Evolutionary conservation across 2,797 vertebrate species (phyloP), one percentile per base, ranked within the genome.

Genomic region (Acanthopagrus latus): DNA sequence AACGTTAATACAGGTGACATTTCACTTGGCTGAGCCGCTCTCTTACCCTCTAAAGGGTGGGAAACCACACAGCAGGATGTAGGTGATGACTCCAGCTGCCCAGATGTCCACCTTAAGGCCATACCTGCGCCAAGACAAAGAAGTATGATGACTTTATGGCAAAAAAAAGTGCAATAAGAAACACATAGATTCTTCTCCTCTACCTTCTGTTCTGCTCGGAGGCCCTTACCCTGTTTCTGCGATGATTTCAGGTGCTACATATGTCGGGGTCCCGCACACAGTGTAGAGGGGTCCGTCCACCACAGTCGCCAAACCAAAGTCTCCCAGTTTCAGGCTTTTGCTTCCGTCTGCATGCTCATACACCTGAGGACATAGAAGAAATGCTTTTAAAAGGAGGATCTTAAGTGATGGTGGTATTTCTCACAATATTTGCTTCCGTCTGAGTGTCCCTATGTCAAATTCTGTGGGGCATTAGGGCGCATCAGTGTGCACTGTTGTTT

Each of bases 101-200:
- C 98, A 99, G 95, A 99, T 98, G 92, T 99, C 98, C 93, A 99
- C 98, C 88, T 99, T 99, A 95, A 99, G 96, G 93, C 97, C 97
- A 70, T 99, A 99, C 81, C 98, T 99, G 69, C 27, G 86, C n/a
- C 68, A 46, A 57, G 18, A 69, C 18, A 86, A 1, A 80, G 1
- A 52, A 52, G 58, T 21, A 2, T 20, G 7, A 48, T 57, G 18
- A 66, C 5, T 43, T 74, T 9, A 41, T 29, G 29, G 33, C 11
- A 56, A 3, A 69, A 3, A 69, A 5, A 11, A 72, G 7, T 13
- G 21, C 5, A 48, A 20, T 14, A 16, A 63, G 7, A 12, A 46
- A 54, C 17, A 17, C 1, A 64, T 43, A 8, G 2, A 16, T 14
- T 21, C 25, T 23, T 58, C 0, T 43, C 21, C 20, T 71, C 9